A percentile compares a stretch with the other conserved stretches of the same genome.
phyloP scores from a whole-genome alignment of 2,113 vertebrate species.

The Thymallus thymallus region DNA sequence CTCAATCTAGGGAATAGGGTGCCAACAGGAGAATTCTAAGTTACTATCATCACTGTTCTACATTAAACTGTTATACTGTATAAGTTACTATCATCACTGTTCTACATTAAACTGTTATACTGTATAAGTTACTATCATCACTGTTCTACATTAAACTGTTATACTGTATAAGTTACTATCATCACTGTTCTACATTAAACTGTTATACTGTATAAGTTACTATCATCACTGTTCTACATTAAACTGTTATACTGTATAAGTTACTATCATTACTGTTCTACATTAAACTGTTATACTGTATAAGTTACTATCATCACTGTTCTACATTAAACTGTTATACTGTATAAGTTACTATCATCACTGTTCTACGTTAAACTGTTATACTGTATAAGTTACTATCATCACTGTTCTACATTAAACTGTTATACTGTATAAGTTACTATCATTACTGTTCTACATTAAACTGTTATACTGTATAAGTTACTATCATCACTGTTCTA shows the following conservation, averaged over 20 bases:
- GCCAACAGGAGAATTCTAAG: neutral
- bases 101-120: neutral
- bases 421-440: neutral
- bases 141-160: neutral
- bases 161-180: too few relatives aligned
- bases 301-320: too few relatives aligned
- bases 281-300: neutral
- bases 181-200: neutral
- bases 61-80: neutral
- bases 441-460: too few relatives aligned
- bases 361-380: neutral
- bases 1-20: too few relatives aligned
- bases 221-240: too few relatives aligned
- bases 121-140: too few relatives aligned
- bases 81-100: too few relatives aligned
- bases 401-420: neutral
- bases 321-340: neutral
- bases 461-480: neutral
- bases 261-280: too few relatives aligned
- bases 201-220: neutral
- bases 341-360: too few relatives aligned
- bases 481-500: neutral
- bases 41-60: neutral
- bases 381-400: neutral
- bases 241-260: neutral